Evolutionary conservation across 2,888 invertebrate genomes (phyloP).

Genomic region (Eupithecia subfuscata): DNA sequence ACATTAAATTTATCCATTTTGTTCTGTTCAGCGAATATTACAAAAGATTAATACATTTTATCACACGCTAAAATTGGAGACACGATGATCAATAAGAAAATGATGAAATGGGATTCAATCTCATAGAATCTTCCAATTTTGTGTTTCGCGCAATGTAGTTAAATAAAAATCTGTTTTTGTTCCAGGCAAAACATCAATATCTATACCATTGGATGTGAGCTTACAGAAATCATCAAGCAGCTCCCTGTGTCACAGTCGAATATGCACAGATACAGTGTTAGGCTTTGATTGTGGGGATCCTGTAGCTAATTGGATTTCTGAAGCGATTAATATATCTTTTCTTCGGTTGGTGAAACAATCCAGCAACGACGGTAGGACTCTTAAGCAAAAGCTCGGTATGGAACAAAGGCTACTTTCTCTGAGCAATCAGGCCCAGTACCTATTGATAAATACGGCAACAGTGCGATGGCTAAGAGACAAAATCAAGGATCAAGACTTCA

Average conservation of each 20-base stretch:
- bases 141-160: too few species aligned
- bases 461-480: constrained; percentile 87
- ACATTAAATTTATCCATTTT: not conserved
- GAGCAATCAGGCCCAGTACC: constrained; percentile 93
- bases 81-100: too few species aligned
- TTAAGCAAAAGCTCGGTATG: constrained; percentile 61
- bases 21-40: not conserved
- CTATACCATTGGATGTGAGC: constrained; percentile 78
- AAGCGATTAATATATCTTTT: constrained; percentile 87
- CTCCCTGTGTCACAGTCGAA: constrained; percentile 89
- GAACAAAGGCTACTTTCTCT: constrained; percentile 81
- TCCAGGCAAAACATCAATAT: constrained; percentile 80
- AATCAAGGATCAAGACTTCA: constrained; percentile 81
- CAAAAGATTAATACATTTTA: too few species aligned
- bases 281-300: constrained; percentile 94
- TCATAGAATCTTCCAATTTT: not conserved
- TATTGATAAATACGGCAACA: constrained; percentile 91
- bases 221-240: constrained; percentile 57
- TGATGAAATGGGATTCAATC: not conserved
- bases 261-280: constrained; percentile 91
- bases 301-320: constrained; percentile 91
- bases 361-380: constrained; percentile 61
- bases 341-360: constrained; percentile 88
- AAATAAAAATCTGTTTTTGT: constrained; percentile 33
- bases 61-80: too few species aligned